These are phyloP conservation scores for Acrossocheilus wenchowensis DNA, from an alignment of 2,797 vertebrate species.

Conservation along the genomic window DNA sequence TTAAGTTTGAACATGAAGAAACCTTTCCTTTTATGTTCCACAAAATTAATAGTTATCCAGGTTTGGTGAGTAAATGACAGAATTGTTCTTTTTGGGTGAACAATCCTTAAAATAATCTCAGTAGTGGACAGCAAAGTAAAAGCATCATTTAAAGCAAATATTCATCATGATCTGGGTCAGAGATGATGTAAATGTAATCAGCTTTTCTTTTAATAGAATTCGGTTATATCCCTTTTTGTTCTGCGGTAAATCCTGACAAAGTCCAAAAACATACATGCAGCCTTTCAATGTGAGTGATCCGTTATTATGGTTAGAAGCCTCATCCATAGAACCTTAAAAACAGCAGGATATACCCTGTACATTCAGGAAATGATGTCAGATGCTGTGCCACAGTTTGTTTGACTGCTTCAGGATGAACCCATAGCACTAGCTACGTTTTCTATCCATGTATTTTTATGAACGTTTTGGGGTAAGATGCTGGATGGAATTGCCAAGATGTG, in stretches of 20 bases:
- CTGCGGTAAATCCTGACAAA: not conserved
- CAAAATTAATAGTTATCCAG: not conserved
- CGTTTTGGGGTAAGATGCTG: not conserved
- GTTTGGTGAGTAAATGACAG: not conserved
- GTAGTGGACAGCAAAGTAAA: not conserved
- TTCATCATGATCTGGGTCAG: slow-evolving; percentile 33
- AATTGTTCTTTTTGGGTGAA: not conserved
- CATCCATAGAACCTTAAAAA: not conserved
- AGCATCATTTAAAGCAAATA: slow-evolving; percentile 7
- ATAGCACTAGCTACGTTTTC: not conserved
- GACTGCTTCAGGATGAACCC: not conserved
- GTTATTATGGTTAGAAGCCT: not conserved
- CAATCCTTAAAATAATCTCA: not conserved
- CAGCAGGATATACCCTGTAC: not conserved
- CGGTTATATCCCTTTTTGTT: slow-evolving; percentile 18
- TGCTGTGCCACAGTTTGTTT: not conserved
- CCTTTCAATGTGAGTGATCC: not conserved
- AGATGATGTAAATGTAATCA: slow-evolving; percentile 30
- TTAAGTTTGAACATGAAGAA: not conserved
- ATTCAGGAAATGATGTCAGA: not conserved
- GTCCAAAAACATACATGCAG: not conserved
- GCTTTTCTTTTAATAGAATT: slow-evolving; percentile 30
- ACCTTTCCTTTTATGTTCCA: not conserved
- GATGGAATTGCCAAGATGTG: not conserved
- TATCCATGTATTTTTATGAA: not conserved